Evolutionary conservation across 2,888 invertebrate genomes (phyloP), one percentile per base, ranked within the genome.

Genomic region (Caenorhabditis wallacei): DNA sequence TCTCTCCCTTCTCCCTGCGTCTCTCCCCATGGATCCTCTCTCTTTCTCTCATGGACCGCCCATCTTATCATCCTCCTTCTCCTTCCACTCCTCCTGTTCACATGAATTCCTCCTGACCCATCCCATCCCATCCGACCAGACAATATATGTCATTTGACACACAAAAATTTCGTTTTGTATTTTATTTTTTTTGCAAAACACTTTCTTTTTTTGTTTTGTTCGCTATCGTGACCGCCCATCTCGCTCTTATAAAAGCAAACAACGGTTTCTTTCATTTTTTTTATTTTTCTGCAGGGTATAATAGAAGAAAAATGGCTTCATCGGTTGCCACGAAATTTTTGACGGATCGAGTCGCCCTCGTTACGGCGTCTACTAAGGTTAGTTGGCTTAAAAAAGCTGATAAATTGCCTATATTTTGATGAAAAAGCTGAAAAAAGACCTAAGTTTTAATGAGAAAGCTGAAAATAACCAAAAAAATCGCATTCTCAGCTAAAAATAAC

Each of bases 301-400:
- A 59, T 13, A 37, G 57, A 37, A 30, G 53, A 13, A 74, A 40
- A 46, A 86, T 86, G 86, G 80, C 86, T 51, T 82, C 84, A 3
- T 43, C 79, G 18, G 64, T 59, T 26, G 84, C 84, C 20, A 83
- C 85, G 24, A 89, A 89, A 74, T 88, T 88, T 69, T 85, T 90
- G 66, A 87, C 89, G 40, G 90, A 90, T 59, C 84, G 89, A 20
- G 91, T 91, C 13, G 91, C 91, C 7, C 75, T 91, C 13, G 89
- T 91, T 24, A 89, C 90, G 7, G 91, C 90, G n/a, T 92, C 92
- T 7, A 91, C 91, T 7, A 88, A 90, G 81, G 89, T 87, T 5
- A 10, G 76, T n/a, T 4, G 13, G 40, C 40, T 10, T 5, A 40
- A 10, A 40, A 40, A 40, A 8, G 13, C 4, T 40, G 10, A 40